phyloP scores from a whole-genome alignment of 2,888 invertebrate genomes.

The Tridacna crocea region DNA sequence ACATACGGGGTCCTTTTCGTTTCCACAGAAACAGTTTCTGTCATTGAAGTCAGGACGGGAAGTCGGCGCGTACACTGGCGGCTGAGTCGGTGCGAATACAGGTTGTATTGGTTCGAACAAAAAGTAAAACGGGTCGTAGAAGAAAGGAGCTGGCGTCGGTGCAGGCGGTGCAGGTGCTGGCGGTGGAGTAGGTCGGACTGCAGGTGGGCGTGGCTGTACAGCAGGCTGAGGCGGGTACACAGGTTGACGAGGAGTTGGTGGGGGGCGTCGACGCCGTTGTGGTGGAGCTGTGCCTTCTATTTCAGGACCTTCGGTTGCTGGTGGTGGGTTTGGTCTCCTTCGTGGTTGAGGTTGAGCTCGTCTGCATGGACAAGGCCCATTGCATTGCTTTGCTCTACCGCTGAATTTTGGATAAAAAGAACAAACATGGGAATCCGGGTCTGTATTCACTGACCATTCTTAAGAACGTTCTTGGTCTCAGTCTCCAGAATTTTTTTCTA shows the following conservation, averaged over 20 bases:
- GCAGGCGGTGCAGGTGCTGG: not conserved
- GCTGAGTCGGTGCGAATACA: not conserved
- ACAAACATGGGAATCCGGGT: no score
- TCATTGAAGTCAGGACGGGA: not conserved
- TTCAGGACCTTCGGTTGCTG: slow-evolving; percentile 9
- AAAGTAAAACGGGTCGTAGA: not conserved
- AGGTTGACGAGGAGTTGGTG: not conserved
- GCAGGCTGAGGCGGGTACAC: not conserved
- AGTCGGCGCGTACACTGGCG: slow-evolving; percentile 5
- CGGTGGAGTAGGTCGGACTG: not conserved
- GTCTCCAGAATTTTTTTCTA: no score
- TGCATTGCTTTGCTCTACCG: slow-evolving; percentile 17
- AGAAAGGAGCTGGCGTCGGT: not conserved
- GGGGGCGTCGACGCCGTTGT: not conserved
- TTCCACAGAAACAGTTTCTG: slow-evolving; percentile 15
- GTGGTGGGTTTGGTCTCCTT: not conserved
- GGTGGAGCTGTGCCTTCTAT: slow-evolving; percentile 7
- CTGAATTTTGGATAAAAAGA: not conserved
- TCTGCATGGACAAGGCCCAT: slow-evolving; percentile 31
- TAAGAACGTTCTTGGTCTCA: no score
- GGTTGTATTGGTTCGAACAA: slow-evolving; percentile 10
- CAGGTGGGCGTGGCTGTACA: not conserved
- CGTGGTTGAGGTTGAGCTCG: not conserved
- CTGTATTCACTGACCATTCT: no score
- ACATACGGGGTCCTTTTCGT: slow-evolving; percentile 24